Base-by-base conservation (phyloP, 2,888 invertebrate genomes). In the Eupelmus urozonus region DNA sequence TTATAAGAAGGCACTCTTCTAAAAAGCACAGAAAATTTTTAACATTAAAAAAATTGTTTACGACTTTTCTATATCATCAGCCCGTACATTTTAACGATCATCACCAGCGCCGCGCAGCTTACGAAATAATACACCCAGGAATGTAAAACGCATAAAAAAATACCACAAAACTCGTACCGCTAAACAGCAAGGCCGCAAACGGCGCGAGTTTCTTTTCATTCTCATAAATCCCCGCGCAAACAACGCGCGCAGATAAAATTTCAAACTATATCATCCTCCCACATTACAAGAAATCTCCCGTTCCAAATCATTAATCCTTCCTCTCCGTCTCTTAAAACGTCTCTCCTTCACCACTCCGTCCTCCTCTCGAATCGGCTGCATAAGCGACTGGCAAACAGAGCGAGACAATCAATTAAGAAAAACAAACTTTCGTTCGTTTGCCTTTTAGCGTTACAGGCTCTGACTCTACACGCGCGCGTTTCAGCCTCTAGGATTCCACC, bases 321-420 rank as follows among this genome's bases (percentile, higher is more conserved):
- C 34, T 34, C 3, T 34, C 5, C 34, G 5, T 34, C 5, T 9
- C 5, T 34, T 34, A 34, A 34, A 34, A 5, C 9, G 3, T 5
- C 3, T 49, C 49, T 45, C 29, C 13, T 51, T 29, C 5, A 0
- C 29, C 29, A 4, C 20, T 11, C 16, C 13, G 4, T 45, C 9
- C 16, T 45, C 40, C 34, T 49, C 45, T 42, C 20, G 27, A 49
- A 45, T 27, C 45, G n/a, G 16, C 51, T 51, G 23, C 23, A 16
- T 34, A 65, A 66, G 34, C 20, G 20, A 1, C n/a, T 27, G 13
- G 34, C 34, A 75, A 75, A 75, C 60, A 67, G 66, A 66, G 59
- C 40, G 60, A 29, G 53, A 59, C 45, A 57, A 70, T 76, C 63
- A 70, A 76, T 70, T 76, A 70, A 45, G 63, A 76, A 70, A 59